Base-by-base conservation (phyloP, 2,113 vertebrate genomes). In the Podiceps cristatus region DNA sequence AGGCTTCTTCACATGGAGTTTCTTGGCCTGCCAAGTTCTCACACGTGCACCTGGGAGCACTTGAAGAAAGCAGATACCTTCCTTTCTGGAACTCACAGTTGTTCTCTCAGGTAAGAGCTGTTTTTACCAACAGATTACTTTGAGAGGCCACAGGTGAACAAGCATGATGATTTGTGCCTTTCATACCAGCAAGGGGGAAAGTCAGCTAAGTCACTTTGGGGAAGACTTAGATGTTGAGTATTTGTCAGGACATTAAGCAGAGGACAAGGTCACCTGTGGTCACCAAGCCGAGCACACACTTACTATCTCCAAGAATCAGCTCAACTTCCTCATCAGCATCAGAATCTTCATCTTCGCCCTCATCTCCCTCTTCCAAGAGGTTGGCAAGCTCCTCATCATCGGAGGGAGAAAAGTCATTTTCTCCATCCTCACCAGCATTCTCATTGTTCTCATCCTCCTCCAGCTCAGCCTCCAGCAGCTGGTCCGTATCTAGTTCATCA, bases 351-450 rank as follows among this genome's bases (percentile, higher is more conserved):
- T 99, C 99, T 37, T 99, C 99, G 18, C 97, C 99, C 2, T 99
- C 99, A 22, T 97, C 99, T 33, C 99, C 99, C 71, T 99, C 99
- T 95, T 99, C 99, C 18, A 99, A 98, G 40, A 99, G 98, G 63
- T 98, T 99, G 15, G 99, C 99, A 47, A 99, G 98, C 93, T 99
- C 99, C 86, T 99, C 99, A 42, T 99, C 99, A 12, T 99, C 99
- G 0, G 99, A 99, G 25, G 99, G 99, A 52, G 99, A 99, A 91
- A 99, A 99, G 89, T 99, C 99, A 13, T 99, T 99, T 71, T 99
- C 98, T 49, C 99, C 99, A 5, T 99, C 99, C 74, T 99, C 99
- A 23, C 99, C 99, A 77, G 99, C 98, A 13, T 99, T 99, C 42
- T 99, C 99, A 2, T 99, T 99, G 90, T 99, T 99, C n/a, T 99